Conservation (phyloP, 1,140 invertebrate genomes). For the Lordiphosa stackelbergi region DNA sequence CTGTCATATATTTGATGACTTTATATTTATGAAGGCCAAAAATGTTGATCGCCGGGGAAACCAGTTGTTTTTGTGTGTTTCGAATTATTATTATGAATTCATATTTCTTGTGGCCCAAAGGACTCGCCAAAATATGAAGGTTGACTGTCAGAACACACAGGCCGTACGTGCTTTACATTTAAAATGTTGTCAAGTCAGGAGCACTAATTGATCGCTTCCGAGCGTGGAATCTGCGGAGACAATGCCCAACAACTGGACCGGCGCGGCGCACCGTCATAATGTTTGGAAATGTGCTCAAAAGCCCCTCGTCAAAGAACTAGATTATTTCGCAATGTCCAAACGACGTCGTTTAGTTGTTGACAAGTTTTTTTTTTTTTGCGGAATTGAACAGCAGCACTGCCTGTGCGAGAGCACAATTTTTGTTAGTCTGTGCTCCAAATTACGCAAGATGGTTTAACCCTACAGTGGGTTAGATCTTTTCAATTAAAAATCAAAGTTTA, state of each 20-base stretch:
- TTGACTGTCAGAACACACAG: slow-evolving; percentile 69
- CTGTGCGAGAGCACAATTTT: slow-evolving; percentile 34
- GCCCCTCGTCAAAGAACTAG: slow-evolving; percentile 62
- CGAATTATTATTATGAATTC: slow-evolving; percentile 69
- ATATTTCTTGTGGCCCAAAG: slow-evolving; percentile 41
- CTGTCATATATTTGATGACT: slow-evolving; percentile 76
- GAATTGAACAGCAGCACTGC: slow-evolving; percentile 27
- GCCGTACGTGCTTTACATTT: slow-evolving; percentile 76
- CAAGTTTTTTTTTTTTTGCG: slow-evolving; percentile 2
- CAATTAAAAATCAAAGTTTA: too few relatives aligned
- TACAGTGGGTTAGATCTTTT: too few relatives aligned
- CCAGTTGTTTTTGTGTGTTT: slow-evolving; percentile 56
- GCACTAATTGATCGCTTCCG: slow-evolving; percentile 76
- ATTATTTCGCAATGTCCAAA: slow-evolving; percentile 34
- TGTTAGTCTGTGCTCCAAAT: slow-evolving; percentile 23
- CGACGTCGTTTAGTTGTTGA: slow-evolving; percentile 3
- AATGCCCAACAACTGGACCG: slow-evolving; percentile 30
- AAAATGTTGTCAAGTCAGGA: slow-evolving; percentile 61
- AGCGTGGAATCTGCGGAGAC: slow-evolving; percentile 44
- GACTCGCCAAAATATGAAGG: slow-evolving; percentile 40
- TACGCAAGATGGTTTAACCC: slow-evolving; percentile 20
- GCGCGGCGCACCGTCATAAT: background rate
- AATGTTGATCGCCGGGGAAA: slow-evolving; percentile 62
- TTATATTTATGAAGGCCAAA: slow-evolving; percentile 76
- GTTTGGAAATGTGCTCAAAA: slow-evolving; percentile 49